These are phyloP conservation scores for Cylindroiulus punctatus DNA, from an alignment of 2,888 invertebrate species.

Conservation along the genomic window DNA sequence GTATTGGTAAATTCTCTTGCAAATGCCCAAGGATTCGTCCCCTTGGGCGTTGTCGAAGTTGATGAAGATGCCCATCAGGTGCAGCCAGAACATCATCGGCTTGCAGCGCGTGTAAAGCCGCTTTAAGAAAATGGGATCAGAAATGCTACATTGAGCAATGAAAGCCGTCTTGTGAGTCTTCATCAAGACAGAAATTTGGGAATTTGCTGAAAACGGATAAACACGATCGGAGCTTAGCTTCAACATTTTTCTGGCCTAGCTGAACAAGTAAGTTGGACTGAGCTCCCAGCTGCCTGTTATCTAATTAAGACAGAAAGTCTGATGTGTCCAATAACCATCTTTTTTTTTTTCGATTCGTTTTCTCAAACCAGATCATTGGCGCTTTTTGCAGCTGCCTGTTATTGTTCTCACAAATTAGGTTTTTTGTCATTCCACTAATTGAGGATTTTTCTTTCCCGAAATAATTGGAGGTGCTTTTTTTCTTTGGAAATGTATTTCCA, in stretches of 20 bases:
- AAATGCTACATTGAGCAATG: not conserved
- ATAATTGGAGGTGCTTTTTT: too few species aligned
- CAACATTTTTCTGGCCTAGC: not conserved
- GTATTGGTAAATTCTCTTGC: not conserved
- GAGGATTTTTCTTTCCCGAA: too few species aligned
- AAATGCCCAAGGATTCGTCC: not conserved
- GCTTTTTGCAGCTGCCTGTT: too few species aligned
- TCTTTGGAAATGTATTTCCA: too few species aligned
- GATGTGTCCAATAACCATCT: not conserved
- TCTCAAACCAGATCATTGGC: too few species aligned
- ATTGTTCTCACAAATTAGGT: too few species aligned
- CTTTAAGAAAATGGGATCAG: not conserved
- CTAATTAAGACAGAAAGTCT: not conserved
- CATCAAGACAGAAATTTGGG: not conserved
- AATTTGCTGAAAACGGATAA: slow-evolving; percentile 4
- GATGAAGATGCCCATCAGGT: not conserved
- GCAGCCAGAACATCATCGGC: not conserved
- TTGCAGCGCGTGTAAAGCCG: not conserved
- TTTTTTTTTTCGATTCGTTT: not conserved
- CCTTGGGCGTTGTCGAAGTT: not conserved
- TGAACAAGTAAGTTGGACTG: not conserved
- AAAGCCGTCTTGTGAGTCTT: not conserved
- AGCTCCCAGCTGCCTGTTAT: not conserved
- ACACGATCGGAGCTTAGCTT: not conserved
- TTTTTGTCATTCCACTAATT: too few species aligned